Percentiles rank a stretch among this genome's conserved stretches.
Conservation (phyloP, 2,113 vertebrate species). For the Spheniscus mendiculus region DNA sequence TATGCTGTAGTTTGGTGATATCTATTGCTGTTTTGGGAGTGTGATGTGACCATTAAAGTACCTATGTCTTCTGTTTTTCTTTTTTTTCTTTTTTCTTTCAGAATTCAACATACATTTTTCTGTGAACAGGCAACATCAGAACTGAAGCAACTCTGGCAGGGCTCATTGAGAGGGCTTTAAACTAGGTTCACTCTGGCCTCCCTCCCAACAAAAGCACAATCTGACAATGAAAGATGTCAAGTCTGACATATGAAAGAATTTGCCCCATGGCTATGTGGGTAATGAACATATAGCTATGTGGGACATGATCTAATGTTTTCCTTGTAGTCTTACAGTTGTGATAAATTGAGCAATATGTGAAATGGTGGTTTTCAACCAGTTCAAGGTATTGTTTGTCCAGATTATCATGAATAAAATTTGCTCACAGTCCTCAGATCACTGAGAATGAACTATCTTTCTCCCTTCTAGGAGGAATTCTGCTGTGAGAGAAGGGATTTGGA, state of each 20-base stretch:
- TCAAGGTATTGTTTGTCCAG: background rate
- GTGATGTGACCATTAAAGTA: background rate
- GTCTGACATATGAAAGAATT: background rate
- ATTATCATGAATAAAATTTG: background rate
- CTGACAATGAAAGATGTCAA: background rate
- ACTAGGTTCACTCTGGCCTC: background rate
- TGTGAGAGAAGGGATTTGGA: background rate
- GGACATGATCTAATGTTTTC: background rate
- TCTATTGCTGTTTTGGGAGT: background rate
- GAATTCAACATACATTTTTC: background rate
- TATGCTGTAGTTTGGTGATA: background rate
- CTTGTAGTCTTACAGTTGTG: background rate
- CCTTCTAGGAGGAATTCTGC: background rate
- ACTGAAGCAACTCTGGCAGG: background rate
- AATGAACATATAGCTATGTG: background rate
- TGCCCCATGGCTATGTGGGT: background rate
- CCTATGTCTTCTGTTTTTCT: fast-evolving
- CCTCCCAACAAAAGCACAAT: background rate
- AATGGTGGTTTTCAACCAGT: background rate
- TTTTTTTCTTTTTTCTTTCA: background rate
- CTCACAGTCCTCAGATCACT: background rate
- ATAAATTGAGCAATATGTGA: background rate
- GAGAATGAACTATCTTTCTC: background rate
- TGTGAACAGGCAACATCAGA: background rate
- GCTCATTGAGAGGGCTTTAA: no score